phyloP scores from a whole-genome alignment of 2,797 vertebrate species.

The Oryzias dopingdopingensis region DNA sequence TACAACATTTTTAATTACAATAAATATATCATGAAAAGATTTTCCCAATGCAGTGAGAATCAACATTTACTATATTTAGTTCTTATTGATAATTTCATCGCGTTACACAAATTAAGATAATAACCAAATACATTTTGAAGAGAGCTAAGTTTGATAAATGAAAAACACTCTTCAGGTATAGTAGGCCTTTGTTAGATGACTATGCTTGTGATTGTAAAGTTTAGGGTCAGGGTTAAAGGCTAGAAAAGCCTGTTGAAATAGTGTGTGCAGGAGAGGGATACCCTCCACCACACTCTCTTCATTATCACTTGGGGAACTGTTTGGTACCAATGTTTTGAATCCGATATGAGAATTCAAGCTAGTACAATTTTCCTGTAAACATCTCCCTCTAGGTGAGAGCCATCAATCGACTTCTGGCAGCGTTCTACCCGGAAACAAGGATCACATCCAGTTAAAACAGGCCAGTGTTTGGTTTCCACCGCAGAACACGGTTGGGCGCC shows the following conservation, averaged over 20 bases:
- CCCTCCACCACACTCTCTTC: slow-evolving; percentile 48
- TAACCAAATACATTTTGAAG: background rate
- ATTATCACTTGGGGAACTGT: slow-evolving; percentile 65
- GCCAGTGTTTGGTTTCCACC: slow-evolving; percentile 74
- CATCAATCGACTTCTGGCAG: slow-evolving; percentile 70
- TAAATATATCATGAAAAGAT: too few relatives aligned
- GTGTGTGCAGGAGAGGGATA: slow-evolving; percentile 11
- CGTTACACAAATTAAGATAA: background rate
- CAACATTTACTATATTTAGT: too few relatives aligned
- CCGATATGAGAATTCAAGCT: slow-evolving; percentile 60
- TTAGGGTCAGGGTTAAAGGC: background rate
- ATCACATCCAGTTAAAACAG: slow-evolving; percentile 75
- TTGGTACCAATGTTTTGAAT: slow-evolving; percentile 45
- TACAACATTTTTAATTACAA: too few relatives aligned
- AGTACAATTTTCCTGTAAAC: slow-evolving; percentile 66
- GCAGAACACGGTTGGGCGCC: slow-evolving; percentile 63
- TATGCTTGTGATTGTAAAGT: slow-evolving; percentile 1
- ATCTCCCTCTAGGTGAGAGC: slow-evolving; percentile 65
- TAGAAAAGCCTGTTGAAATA: slow-evolving; percentile 8
- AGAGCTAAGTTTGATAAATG: background rate
- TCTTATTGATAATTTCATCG: background rate
- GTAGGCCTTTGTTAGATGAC: slow-evolving; percentile 1
- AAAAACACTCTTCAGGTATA: background rate
- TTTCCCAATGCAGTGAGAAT: too few relatives aligned
- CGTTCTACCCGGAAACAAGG: slow-evolving; percentile 69